Conservation (phyloP, 2,797 vertebrate genomes). For the Odontamblyopus lacepedii region DNA sequence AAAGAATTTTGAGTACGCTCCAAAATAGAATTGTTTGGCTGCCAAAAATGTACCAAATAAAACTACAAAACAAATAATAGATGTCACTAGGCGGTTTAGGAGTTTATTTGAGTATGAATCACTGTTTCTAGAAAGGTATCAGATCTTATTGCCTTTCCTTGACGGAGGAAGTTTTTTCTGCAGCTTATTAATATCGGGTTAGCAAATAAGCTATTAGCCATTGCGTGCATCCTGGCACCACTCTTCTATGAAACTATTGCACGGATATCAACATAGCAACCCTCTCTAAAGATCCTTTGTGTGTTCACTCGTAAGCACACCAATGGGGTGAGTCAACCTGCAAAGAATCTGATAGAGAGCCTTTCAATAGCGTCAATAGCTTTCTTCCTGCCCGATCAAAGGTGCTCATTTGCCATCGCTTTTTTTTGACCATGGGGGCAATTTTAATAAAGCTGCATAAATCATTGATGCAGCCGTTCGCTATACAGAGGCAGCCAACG, state of each 20-base stretch:
- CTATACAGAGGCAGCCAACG: constrained; percentile 24
- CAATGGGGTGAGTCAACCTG: constrained; percentile 12
- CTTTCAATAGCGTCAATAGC: constrained; percentile 14
- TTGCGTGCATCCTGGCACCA: background rate
- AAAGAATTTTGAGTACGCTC: background rate
- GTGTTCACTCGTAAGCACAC: constrained; percentile 7
- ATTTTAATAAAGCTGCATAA: constrained; percentile 48
- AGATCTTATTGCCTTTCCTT: background rate
- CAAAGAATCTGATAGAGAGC: background rate
- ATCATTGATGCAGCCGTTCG: constrained; percentile 43
- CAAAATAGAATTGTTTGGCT: too few species aligned
- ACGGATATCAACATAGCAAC: constrained; percentile 11
- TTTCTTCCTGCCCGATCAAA: constrained; percentile 19
- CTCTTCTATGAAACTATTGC: constrained; percentile 5
- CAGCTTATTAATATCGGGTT: too few species aligned
- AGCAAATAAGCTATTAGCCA: constrained; percentile 5
- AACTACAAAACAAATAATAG: background rate
- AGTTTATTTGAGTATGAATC: background rate
- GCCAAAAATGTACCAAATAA: background rate
- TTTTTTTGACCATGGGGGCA: constrained; percentile 1
- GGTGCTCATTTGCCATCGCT: constrained; percentile 13
- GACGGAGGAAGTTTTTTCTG: background rate
- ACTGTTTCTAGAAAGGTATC: background rate
- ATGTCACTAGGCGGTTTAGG: background rate
- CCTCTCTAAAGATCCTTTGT: constrained; percentile 2